Evolutionary conservation across 2,888 invertebrate species (phyloP), one percentile per base, ranked within the genome.

Genomic region (Dinocampus coccinellae): DNA sequence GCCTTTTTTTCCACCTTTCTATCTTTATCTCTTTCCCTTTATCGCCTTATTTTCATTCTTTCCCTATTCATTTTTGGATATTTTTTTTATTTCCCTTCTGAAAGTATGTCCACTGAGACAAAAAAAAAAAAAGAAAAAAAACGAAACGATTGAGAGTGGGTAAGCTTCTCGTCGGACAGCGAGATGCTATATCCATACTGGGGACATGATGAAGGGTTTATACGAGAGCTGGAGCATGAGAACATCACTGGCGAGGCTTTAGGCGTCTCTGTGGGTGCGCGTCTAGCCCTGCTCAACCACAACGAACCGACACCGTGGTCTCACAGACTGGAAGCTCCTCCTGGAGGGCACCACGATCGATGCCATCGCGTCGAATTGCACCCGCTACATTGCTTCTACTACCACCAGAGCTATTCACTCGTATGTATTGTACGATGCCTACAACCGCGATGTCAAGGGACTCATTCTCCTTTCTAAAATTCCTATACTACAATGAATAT

Each of bases 101-200:
- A 24, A 29, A 61, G 34, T 62, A 29, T 33, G 22, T 57, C 66
- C 36, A 62, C 52, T 66, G 61, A 71, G 29, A 55, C 26, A 66
- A 71, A 71, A 42, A 71, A 66, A 24, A 67, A 71, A 39, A n/a
- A n/a, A n/a, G n/a, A n/a, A n/a, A n/a, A n/a, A n/a, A n/a, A n/a
- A n/a, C n/a, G n/a, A n/a, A n/a, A n/a, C n/a, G n/a, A 63, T 11
- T 62, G 66, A 71, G 66, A 66, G 66, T 57, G 67, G 71, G 52
- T 71, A 71, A 71, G 71, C 66, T 36, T 60, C 61, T 70, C 55
- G 71, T 71, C 62, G 71, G 66, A 70, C 64, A 47, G 22, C 58
- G 9, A 52, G 52, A 60, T 60, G 71, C 39, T 60, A 66, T 71
- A 71, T 71, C 66, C 71, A 66, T 42, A 61, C 66, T 24, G 34